Evolutionary conservation across 2,888 invertebrate species (phyloP), one percentile per base, ranked within the genome.

Genomic region (Nomada ruficornis): DNA sequence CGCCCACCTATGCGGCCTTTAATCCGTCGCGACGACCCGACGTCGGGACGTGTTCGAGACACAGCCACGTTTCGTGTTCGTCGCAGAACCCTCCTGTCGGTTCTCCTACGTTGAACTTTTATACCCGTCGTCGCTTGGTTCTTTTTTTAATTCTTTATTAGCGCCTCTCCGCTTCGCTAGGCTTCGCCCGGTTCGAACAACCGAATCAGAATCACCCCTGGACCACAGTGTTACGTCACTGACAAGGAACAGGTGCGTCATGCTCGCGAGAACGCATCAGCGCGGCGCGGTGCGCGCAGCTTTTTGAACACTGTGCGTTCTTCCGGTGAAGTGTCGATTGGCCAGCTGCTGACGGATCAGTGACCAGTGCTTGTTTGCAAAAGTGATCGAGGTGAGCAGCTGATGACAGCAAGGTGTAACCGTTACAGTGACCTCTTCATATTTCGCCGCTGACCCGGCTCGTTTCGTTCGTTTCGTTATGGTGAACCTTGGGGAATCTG

Each of bases 21-120:
- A 91, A 91, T 92, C 91, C 91, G 89, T 88, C 91, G 89, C 87
- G 91, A 90, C 92, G 89, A 89, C 88, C 88, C 83, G 82, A 86
- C 86, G 88, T 87, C 84, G 90, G 74, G 80, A 86, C 88, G 84
- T 44, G 64, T 60, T 64, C 75, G 75, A 77, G 75, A 79, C 82
- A 42, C 52, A 42, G 60, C 10, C 54, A 42, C 74, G 64, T 67
- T 55, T 70, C 60, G 60, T 26, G 23, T 42, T 44, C 59, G 36
- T 54, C 29, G 57, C 11, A 11, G 18, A 2, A 50, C 59, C 42
- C 15, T 29, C 18, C 15, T 11, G 23, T 52, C 42, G 52, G 60
- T 67, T 60, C 44, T 20, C 23, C 15, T 47, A 60, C 36, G 36
- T 36, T 36, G 36, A 36, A 36, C 36, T 18, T 1, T 1, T 7